Evolutionary conservation across 2,888 invertebrate genomes (phyloP).

Genomic region (Drosophila fulvimacula): DNA sequence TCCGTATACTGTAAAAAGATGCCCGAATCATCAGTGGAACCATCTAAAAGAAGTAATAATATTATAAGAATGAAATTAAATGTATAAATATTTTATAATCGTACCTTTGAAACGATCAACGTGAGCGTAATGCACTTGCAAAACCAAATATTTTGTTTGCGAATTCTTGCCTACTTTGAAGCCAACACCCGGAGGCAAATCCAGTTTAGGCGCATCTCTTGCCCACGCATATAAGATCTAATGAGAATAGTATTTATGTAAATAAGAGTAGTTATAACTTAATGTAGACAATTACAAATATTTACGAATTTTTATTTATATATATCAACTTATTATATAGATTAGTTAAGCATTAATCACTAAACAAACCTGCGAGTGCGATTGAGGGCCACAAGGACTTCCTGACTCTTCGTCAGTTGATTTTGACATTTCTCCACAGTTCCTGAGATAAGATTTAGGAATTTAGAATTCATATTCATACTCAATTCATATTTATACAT

Average conservation of each 20-base stretch:
- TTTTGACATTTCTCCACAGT: constrained; percentile 96
- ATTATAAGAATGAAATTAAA: background rate
- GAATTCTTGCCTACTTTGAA: constrained; percentile 95
- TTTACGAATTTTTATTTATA: too few species aligned
- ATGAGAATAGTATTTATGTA: background rate
- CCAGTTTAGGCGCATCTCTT: constrained; percentile 92
- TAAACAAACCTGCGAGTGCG: constrained; percentile 87
- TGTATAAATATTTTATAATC: background rate
- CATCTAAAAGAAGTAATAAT: constrained; percentile 85
- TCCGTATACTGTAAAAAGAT: constrained; percentile 92
- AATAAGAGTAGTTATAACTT: background rate
- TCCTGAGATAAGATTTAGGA: constrained; percentile 86
- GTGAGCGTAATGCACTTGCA: constrained; percentile 96
- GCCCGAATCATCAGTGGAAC: constrained; percentile 93
- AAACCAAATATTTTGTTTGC: constrained; percentile 93
- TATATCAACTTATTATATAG: too few species aligned
- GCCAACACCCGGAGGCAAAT: constrained; percentile 94
- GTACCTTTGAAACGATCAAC: constrained; percentile 87
- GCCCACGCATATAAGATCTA: constrained; percentile 98
- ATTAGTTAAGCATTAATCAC: too few species aligned
- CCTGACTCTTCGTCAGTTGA: constrained; percentile 87
- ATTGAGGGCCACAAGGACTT: constrained; percentile 91
- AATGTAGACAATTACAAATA: too few species aligned
- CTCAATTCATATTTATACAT: background rate
- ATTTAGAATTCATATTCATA: background rate